These are phyloP conservation scores for Narcine bancroftii DNA, from an alignment of 2,113 vertebrate species.

Conservation along the genomic window DNA sequence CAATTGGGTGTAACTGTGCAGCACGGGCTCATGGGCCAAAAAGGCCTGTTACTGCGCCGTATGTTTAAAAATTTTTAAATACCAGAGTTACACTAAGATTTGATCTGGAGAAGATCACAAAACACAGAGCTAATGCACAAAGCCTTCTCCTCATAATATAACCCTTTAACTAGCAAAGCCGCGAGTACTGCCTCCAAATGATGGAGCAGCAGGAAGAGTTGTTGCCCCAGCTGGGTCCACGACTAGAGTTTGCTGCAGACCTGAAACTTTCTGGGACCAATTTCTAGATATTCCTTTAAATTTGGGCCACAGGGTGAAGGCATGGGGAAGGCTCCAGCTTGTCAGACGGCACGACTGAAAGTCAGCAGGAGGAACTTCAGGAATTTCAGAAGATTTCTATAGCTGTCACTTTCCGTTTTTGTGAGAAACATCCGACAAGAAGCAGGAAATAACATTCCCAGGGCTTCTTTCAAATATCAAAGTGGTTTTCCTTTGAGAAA, in stretches of 20 bases:
- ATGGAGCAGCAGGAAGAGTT: neutral
- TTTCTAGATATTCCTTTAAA: neutral
- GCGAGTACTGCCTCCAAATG: neutral
- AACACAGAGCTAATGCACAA: neutral
- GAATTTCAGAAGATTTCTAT: neutral
- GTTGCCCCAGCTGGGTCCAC: neutral
- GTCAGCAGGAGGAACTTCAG: neutral
- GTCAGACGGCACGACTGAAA: neutral
- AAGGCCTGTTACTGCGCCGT: too few species aligned
- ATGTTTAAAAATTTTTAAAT: too few species aligned
- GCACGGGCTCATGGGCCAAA: too few species aligned
- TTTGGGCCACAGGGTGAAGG: neutral
- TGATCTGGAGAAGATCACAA: neutral
- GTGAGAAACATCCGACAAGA: neutral
- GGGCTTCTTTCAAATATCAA: conserved; percentile 1
- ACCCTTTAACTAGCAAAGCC: neutral
- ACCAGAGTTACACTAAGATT: too few species aligned
- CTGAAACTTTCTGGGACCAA: neutral
- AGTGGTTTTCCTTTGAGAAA: conserved; percentile 18
- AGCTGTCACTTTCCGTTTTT: conserved; percentile 2
- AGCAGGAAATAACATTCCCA: conserved; percentile 22
- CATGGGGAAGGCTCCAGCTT: too few species aligned
- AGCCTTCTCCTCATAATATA: neutral
- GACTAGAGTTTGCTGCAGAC: neutral
- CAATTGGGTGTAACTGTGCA: too few species aligned